Base-by-base conservation (phyloP, 1,140 invertebrate species). In the Drosophila pallidifrons region DNA sequence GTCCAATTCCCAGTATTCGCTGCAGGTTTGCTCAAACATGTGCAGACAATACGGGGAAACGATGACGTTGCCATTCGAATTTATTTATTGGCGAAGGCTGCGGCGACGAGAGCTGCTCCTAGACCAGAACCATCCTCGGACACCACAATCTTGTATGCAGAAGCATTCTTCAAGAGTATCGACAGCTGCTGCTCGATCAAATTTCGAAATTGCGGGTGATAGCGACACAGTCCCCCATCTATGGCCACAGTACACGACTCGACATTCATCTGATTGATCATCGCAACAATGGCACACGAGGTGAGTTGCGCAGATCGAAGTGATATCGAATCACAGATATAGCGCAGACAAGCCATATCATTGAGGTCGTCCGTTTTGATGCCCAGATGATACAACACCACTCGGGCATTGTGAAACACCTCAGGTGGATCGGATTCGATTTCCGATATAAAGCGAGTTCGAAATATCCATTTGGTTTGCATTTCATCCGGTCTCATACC, bases 381-480 rank as follows among this genome's bases (percentile, higher is more conserved):
- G 91, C 95, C 95, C 28, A 99, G 94, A 93, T 98, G 96, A 55
- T 97, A 96, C 57, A 99, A 93, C 28, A 99, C 95, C 81, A 97
- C 7, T n/a, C 5, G 95, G 78, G 95, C 95, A 79, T 97, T 98
- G 77, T 96, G 96, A 92, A 95, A 98, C 49, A 95, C 95, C 16
- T 96, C 96, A 47, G 94, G 94, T 20, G 96, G 95, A 87, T 98
- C 97, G 45, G 96, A 96, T 93, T 99, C 98, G 67, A 99, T 99
- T 94, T 99, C 98, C 1, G 98, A 99, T 0, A 99, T 96, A 92
- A 97, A 99, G 95, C 99, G 98, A 0, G 98, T 99, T 96, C 95
- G 15, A 98, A 92, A 13, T 95, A 95, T 13, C 41, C 64, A 15
- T n/a, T 32, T 30, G 3, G 30, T 16, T 3, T 57, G 45, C 4